Evolutionary conservation across 2,797 vertebrate genomes (phyloP).

Genomic region (Betta splendens): DNA sequence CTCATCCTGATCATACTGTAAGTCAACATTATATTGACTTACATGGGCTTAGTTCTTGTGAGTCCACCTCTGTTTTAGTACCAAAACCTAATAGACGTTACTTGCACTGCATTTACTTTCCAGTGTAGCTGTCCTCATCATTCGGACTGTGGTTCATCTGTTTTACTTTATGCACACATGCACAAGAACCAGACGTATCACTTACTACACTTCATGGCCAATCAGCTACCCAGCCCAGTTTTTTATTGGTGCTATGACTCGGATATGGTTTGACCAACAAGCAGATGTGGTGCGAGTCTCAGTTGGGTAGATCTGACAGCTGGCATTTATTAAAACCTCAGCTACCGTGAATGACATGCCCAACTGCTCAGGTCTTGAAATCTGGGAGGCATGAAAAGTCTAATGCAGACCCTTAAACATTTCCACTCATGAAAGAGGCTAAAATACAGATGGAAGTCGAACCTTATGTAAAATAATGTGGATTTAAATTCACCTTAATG

Average conservation of each 20-base stretch:
- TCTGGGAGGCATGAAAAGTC: constrained; percentile 6
- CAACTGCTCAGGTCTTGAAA: background rate
- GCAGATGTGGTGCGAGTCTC: constrained; percentile 37
- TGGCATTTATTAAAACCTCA: constrained; percentile 47
- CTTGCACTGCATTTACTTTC: background rate
- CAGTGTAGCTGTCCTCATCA: no score
- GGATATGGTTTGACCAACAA: constrained; percentile 34
- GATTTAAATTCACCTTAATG: background rate
- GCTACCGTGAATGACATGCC: constrained; percentile 7
- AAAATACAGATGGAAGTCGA: background rate
- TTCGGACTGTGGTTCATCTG: constrained; percentile 6
- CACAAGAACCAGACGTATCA: constrained; percentile 13
- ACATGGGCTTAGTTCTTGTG: constrained; percentile 4
- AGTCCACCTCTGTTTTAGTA: constrained; percentile 1
- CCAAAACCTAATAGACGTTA: background rate
- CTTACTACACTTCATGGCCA: constrained; percentile 1
- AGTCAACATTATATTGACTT: constrained; percentile 27
- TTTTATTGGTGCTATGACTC: constrained; percentile 47
- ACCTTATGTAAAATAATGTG: background rate
- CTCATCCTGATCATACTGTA: constrained; percentile 8
- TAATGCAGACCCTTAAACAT: background rate
- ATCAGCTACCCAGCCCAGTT: constrained; percentile 16
- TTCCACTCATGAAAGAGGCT: background rate
- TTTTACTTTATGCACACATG: constrained; percentile 11
- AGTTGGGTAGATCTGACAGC: constrained; percentile 39